Conservation (phyloP, 2,888 invertebrate species). For the Drosophila barbarae region DNA sequence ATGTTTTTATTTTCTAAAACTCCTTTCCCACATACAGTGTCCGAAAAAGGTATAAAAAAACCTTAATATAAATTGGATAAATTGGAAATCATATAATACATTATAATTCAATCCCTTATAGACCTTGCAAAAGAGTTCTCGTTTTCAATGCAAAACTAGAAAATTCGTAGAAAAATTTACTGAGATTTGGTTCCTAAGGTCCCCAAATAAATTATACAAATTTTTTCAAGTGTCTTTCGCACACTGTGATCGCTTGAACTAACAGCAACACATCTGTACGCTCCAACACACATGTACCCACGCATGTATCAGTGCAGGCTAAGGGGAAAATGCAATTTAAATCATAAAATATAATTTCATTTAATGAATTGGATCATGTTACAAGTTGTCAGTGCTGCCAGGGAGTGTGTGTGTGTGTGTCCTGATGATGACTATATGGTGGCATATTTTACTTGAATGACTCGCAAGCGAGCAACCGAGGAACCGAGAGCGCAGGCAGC, state of each 20-base stretch:
- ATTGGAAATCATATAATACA: neutral
- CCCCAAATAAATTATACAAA: neutral
- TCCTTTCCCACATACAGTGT: neutral
- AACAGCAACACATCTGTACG: neutral
- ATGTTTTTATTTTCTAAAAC: neutral
- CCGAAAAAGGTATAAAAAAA: neutral
- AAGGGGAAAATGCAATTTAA: slow-evolving; percentile 64
- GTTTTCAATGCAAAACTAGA: neutral
- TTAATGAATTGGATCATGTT: slow-evolving; percentile 68
- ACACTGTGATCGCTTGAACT: slow-evolving; percentile 1
- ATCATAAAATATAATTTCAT: slow-evolving; percentile 69
- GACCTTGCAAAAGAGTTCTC: too few relatives aligned
- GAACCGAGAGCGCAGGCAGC: slow-evolving; percentile 33
- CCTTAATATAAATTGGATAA: neutral
- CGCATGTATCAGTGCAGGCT: neutral
- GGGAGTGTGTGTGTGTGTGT: slow-evolving; percentile 9
- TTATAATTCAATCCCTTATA: neutral
- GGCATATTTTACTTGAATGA: slow-evolving; percentile 60
- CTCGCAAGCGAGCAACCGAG: slow-evolving; percentile 19
- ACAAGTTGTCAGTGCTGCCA: slow-evolving; percentile 26
- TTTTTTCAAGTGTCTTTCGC: neutral
- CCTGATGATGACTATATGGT: slow-evolving; percentile 15
- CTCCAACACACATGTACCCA: too few relatives aligned
- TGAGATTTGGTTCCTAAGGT: too few relatives aligned
- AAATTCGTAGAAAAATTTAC: neutral